Base-by-base conservation (phyloP, 2,113 vertebrate genomes). In the Channa argus region DNA sequence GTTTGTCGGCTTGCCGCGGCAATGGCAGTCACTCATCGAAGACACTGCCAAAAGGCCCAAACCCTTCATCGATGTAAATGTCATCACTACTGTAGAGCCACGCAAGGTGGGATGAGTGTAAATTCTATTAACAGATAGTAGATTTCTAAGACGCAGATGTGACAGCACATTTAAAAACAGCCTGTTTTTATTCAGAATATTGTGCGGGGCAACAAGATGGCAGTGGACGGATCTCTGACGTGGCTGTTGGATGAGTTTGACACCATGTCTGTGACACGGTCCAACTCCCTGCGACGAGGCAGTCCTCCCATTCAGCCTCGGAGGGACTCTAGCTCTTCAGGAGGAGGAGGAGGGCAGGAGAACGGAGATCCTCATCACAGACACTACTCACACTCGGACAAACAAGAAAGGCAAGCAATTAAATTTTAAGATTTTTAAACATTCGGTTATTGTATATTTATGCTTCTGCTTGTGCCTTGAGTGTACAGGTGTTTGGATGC, bases 21-120 rank as follows among this genome's bases (percentile, higher is more conserved):
- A 99, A 90, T 98, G 97, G 97, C 97, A 98, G 88, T 97, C 97
- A 6, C 94, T 98, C 49, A 97, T 99, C 11, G 97, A 98, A 86
- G 97, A 99, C 90, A 97, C 97, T 0, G 96, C 97, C 47, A 94
- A 96, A 69, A 86, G 97, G 79, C 97, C 97, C 73, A 98, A 97
- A 46, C 97, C 97, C 0, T 95, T 97, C 14, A 93, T 98, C 9
- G 97, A 98, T 8, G 96, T 92, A 0, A 95, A 89, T 0, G 94
- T 95, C 85, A 96, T 98, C 87, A 98, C 97, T 0, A 91, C 95
- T 33, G 95, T 98, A 68, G 96, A 95, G 64, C 95, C 95, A 0
- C 94, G 94, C 49, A 99, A 98, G 96, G 97, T 97, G 71, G 10
- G 78, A 2, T 0, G 39, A 47, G 5, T 1, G 0, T 38, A 50